A percentile compares a stretch with the other conserved stretches of the same genome.
Conservation (phyloP, 1,140 invertebrate species). For the Melipona quadrifasciata region DNA sequence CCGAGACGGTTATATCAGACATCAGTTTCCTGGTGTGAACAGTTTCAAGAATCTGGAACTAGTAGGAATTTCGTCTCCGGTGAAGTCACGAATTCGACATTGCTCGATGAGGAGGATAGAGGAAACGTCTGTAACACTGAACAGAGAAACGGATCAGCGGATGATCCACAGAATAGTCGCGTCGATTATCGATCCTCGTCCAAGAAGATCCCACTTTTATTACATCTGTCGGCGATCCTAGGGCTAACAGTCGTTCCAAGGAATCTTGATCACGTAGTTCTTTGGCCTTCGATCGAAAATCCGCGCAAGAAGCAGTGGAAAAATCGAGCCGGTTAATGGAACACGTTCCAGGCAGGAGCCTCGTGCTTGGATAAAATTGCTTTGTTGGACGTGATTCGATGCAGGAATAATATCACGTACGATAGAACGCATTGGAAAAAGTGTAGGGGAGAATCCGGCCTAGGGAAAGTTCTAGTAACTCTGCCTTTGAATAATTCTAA, state of each 20-base stretch:
- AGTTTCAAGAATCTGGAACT: neutral
- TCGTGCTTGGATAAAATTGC: neutral
- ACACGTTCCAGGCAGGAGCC: neutral
- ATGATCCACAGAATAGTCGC: neutral
- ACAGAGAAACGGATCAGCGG: neutral
- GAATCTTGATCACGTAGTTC: neutral
- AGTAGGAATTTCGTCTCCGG: neutral
- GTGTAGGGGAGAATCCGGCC: too few species aligned
- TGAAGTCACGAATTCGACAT: constrained; percentile 1
- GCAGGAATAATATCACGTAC: neutral
- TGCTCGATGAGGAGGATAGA: neutral
- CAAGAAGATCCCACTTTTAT: neutral
- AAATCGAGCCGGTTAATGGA: neutral
- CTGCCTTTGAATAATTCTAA: neutral
- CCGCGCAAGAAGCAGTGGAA: neutral
- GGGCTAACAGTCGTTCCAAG: neutral
- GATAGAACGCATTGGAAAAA: neutral
- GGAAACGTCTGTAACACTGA: too few species aligned
- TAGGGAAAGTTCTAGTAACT: neutral
- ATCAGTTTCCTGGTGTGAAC: neutral
- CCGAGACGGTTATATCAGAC: too few species aligned
- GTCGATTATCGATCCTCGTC: neutral
- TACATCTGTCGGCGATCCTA: neutral
- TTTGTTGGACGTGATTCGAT: neutral
- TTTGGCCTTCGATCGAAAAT: neutral